These are phyloP conservation scores for Saturnia japonica DNA, from an alignment of 2,888 invertebrate species.

Conservation along the genomic window DNA sequence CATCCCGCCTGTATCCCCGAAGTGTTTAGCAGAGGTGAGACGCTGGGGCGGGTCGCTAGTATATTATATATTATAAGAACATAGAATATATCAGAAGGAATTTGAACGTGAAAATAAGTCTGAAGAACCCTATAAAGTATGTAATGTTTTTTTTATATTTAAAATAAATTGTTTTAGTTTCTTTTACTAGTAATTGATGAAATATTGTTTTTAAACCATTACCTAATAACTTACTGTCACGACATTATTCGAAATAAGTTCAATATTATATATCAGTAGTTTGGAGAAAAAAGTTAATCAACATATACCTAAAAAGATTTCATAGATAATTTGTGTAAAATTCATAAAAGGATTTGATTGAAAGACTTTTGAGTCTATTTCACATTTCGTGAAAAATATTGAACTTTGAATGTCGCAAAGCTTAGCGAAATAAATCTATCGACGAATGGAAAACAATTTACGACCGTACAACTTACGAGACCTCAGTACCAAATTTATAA, in stretches of 20 bases:
- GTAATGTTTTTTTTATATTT: no score
- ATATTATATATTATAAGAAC: no score
- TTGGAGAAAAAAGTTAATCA: neutral
- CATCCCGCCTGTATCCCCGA: no score
- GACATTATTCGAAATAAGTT: neutral
- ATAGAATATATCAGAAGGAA: no score
- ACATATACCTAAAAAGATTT: neutral
- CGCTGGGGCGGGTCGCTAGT: no score
- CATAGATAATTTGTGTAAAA: neutral
- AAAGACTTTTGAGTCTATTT: neutral
- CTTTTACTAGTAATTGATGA: no score
- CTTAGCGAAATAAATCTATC: neutral
- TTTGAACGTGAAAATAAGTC: no score
- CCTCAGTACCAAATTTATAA: constrained; percentile 8
- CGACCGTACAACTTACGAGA: constrained; percentile 1
- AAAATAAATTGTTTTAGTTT: no score
- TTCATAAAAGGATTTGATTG: neutral
- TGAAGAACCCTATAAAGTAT: no score
- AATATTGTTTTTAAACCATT: no score
- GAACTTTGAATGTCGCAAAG: neutral
- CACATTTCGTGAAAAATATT: neutral
- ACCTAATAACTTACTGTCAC: no score
- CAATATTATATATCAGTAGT: neutral
- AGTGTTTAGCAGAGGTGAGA: no score
- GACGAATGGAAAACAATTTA: constrained; percentile 14